Conservation (phyloP, 2,888 invertebrate genomes). For the Polydrusus cervinus region DNA sequence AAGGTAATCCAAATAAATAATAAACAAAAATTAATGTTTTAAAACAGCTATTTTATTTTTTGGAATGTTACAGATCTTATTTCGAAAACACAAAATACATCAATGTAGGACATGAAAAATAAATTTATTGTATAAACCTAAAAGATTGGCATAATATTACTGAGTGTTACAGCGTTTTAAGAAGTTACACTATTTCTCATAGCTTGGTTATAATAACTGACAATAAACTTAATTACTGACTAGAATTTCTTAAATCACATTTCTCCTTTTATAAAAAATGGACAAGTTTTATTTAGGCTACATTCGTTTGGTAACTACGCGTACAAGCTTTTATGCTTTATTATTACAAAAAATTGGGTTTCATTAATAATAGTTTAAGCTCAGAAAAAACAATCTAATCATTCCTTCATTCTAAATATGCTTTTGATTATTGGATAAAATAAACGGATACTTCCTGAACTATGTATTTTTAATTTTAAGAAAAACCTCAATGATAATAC, state of each 20-base stretch:
- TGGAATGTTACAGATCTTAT: constrained; percentile 69
- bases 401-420: too few species aligned
- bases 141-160: constrained; percentile 37
- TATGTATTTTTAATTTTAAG: too few species aligned
- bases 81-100: constrained; percentile 43
- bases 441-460: too few species aligned
- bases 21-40: constrained; percentile 7
- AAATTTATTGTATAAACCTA: constrained; percentile 35
- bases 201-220: constrained; percentile 21
- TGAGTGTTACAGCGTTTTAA: constrained; percentile 33
- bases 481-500: too few species aligned
- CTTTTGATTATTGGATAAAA: too few species aligned
- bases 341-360: constrained; percentile 21
- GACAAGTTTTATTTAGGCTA: constrained; percentile 44
- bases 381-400: too few species aligned
- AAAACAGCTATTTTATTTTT: constrained; percentile 63
- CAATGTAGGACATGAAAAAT: constrained; percentile 33
- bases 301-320: constrained; percentile 49
- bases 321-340: constrained; percentile 34
- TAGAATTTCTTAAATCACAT: constrained; percentile 69
- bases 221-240: constrained; percentile 64
- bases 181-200: constrained; percentile 19
- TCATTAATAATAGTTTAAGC: not conserved
- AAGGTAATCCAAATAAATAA: not conserved
- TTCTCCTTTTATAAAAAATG: constrained; percentile 59